These are phyloP conservation scores for Panthera leo DNA, from an alignment of 2,113 vertebrate species.

Conservation along the genomic window DNA sequence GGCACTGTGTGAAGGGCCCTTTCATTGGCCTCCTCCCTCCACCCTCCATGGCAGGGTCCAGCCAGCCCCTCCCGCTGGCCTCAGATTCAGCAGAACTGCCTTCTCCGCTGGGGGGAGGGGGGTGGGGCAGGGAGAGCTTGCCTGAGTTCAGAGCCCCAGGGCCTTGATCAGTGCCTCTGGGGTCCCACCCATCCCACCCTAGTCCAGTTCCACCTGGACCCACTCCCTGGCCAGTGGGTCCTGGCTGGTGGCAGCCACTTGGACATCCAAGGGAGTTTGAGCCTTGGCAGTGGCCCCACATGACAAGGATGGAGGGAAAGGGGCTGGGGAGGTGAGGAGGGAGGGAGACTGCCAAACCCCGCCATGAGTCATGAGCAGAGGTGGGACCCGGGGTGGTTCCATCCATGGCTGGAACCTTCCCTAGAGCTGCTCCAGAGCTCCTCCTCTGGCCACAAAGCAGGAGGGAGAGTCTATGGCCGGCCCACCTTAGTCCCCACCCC, in stretches of 20 bases:
- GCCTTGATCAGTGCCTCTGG: neutral
- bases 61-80: neutral
- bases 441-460: neutral
- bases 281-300: neutral
- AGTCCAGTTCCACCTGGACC: neutral
- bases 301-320: neutral
- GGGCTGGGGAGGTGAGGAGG: neutral
- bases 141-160: neutral
- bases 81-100: neutral
- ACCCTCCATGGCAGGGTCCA: accelerated
- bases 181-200: neutral
- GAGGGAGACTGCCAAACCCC: neutral
- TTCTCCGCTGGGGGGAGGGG: accelerated
- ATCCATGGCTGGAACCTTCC: neutral
- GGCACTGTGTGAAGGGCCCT: neutral
- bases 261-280: neutral
- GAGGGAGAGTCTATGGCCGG: neutral
- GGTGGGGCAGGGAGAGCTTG: neutral
- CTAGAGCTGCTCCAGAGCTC: neutral
- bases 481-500: accelerated
- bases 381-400: neutral
- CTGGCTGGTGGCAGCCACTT: accelerated
- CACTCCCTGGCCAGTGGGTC: neutral
- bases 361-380: neutral
- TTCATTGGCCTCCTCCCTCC: accelerated